Evolutionary conservation across 1,140 invertebrate species (phyloP).

Genomic region (Holcopasites calliopsidis): DNA sequence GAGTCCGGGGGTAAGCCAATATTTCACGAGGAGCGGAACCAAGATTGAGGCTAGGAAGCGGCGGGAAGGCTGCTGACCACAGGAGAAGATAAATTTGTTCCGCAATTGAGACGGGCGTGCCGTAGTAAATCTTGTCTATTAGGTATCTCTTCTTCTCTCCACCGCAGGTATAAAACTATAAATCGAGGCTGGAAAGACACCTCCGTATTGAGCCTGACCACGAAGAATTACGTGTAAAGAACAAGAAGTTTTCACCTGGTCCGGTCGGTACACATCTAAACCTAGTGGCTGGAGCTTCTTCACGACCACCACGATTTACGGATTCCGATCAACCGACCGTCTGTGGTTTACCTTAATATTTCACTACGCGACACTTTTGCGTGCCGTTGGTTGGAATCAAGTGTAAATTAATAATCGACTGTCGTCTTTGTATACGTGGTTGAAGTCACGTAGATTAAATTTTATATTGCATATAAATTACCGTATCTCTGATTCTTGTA

Average conservation of each 20-base stretch:
- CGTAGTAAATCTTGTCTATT: conserved; percentile 77
- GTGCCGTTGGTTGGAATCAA: too few species aligned
- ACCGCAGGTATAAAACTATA: conserved; percentile 72
- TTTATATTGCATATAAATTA: too few species aligned
- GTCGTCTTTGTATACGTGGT: too few species aligned
- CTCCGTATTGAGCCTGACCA: conserved; percentile 50
- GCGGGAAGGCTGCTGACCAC: conserved; percentile 75
- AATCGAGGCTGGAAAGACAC: conserved; percentile 63
- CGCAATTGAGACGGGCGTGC: conserved; percentile 77
- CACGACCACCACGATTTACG: background rate
- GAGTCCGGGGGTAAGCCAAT: conserved; percentile 75
- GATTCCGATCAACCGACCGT: background rate
- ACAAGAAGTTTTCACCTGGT: conserved; percentile 47
- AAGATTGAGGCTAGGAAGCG: conserved; percentile 77
- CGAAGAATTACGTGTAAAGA: conserved; percentile 41
- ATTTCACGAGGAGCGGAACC: conserved; percentile 74
- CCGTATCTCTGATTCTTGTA: too few species aligned
- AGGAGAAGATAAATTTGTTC: conserved; percentile 78
- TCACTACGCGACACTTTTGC: too few species aligned
- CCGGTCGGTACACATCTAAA: background rate
- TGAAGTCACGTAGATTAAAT: too few species aligned
- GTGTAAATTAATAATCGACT: too few species aligned
- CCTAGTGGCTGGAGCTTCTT: background rate
- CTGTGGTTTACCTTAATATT: too few species aligned
- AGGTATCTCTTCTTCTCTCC: conserved; percentile 67